Percentiles rank a stretch among this genome's conserved stretches.
phyloP scores from a whole-genome alignment of 2,113 vertebrate genomes.

The Tachysurus fulvidraco region DNA sequence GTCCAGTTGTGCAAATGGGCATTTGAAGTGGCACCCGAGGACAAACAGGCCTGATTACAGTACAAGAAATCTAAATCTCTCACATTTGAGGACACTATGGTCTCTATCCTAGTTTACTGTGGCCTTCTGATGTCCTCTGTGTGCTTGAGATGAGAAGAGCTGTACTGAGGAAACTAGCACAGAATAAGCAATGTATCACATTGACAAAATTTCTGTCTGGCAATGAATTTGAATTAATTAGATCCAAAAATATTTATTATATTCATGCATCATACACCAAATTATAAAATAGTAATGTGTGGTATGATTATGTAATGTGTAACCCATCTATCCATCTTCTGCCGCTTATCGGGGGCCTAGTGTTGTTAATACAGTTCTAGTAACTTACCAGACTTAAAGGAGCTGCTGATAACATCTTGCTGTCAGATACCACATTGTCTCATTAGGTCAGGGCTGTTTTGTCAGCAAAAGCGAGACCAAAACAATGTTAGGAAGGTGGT shows the following conservation, averaged over 20 bases:
- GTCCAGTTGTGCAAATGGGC: background rate
- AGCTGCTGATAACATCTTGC: background rate
- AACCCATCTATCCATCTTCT: too few species aligned
- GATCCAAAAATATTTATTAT: background rate
- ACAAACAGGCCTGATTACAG: slow-evolving; percentile 3
- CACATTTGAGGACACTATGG: background rate
- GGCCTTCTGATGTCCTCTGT: background rate
- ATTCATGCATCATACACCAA: too few species aligned
- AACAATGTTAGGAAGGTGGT: too few species aligned
- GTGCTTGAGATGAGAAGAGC: background rate
- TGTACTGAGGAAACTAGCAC: background rate
- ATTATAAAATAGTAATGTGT: background rate
- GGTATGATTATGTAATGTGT: background rate
- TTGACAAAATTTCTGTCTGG: background rate
- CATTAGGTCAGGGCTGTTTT: too few species aligned
- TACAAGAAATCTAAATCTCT: slow-evolving; percentile 12
- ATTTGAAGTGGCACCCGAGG: background rate
- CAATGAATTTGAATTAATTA: background rate
- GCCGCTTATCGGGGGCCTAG: too few species aligned
- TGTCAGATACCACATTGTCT: too few species aligned
- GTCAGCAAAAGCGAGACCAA: too few species aligned
- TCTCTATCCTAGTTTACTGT: background rate
- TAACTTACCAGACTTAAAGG: background rate
- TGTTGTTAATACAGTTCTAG: background rate
- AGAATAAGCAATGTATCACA: background rate